Base-by-base conservation (phyloP, 2,888 invertebrate species). In the Lottia gigantea region DNA sequence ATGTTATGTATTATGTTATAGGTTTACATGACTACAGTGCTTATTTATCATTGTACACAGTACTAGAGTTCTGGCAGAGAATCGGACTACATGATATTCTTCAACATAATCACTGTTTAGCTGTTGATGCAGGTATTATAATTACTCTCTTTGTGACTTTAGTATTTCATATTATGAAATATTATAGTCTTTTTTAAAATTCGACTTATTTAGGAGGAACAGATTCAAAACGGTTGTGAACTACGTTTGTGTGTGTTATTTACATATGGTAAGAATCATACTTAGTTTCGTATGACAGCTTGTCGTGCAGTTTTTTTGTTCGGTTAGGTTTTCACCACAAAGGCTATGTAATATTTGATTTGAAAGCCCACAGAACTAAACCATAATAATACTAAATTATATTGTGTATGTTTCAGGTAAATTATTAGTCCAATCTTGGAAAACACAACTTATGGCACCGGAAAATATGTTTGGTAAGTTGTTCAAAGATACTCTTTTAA, bases 11-110 rank as follows among this genome's bases (percentile, higher is more conserved):
- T 8, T 55, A 23, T 55, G 12, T 55, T 74, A 16, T 75, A 84
- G 86, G 86, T 70, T 74, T 87, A 6, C 82, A 84, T 74, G 87
- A 88, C 71, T 87, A 87, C 78, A 85, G 85, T 66, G 80, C 85
- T 6, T 84, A 83, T 66, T 75, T 88, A 23, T 82, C 86, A 8
- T 67, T 88, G 40, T 82, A 80, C 46, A 82, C 83, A 8, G 82
- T 83, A 16, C 64, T 88, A 45, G 82, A 86, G 67, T 86, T 88
- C 72, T 87, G 87, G 87, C 74, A 81, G 61, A 70, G 76, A 47
- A 49, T 84, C 40, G 82, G 83, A 15, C 69, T 73, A 14, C 76
- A 79, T 12, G 76, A 64, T 14, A 77, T 84, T 8, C 73, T 78
- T 19, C 47, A 73, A 7, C 84, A 87, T 71, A 85, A 82, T 75